Evolutionary conservation across 1,140 invertebrate genomes (phyloP), one percentile per base, ranked within the genome.

Genomic region (Drosophila gunungcola): DNA sequence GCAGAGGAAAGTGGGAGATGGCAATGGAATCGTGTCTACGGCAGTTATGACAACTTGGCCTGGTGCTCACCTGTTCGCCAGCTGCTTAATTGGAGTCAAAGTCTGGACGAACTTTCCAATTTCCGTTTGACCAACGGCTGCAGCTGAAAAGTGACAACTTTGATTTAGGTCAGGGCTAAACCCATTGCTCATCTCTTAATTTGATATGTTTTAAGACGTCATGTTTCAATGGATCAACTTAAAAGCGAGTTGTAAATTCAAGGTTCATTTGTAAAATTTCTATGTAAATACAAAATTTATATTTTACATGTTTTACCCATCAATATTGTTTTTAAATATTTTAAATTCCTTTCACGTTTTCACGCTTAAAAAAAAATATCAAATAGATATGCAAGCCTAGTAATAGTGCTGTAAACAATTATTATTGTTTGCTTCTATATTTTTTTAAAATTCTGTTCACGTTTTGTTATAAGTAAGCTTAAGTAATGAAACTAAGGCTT

Each of bases 31-130:
- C 48, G 42, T 53, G 56, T 48, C 45, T 46, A 25, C 10, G 36
- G 36, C 63, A 70, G 64, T 43, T 45, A 43, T 65, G 39, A 56
- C 56, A 73, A 61, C 51, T 52, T 58, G n/a, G 13, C 11, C 32
- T n/a, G n/a, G 9, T 16, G 34, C 54, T 36, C 51, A 73, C 51
- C 51, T 41, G 57, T 43, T 43, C 13, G 41, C 29, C 62, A 46
- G 16, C 39, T 34, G 21, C 42, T 45, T 67, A 80, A 80, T 80
- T 76, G 78, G 54, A 80, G 54, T 60, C 64, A 63, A 29, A 67
- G 42, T 63, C 64, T 53, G 53, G 34, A 36, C 16, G 41, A 54
- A 41, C 48, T 62, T 80, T 56, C 42, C 76, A 54, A 78, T 73
- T 55, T 42, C 43, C 25, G 36, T 29, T 11, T 21, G 6, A 48